These are phyloP conservation scores for Tupaia chinensis DNA, from an alignment of 2,113 vertebrate genomes.

Conservation along the genomic window DNA sequence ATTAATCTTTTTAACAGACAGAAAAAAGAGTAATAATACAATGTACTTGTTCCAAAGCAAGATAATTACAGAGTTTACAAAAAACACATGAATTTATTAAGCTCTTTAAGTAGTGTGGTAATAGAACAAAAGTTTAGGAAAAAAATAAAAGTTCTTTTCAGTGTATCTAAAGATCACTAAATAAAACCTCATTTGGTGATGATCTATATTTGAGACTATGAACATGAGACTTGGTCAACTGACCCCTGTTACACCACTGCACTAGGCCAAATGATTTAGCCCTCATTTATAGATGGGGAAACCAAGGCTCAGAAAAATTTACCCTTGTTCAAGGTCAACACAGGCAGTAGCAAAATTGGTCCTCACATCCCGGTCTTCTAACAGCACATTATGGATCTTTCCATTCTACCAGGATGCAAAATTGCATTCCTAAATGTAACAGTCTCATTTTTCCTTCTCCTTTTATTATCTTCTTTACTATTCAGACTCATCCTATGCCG, in stretches of 20 bases:
- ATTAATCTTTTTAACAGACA: not conserved
- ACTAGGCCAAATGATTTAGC: not conserved
- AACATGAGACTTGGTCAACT: not conserved
- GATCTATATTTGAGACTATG: not conserved
- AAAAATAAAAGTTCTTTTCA: not conserved
- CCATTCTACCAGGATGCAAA: not conserved
- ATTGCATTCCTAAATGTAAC: not conserved
- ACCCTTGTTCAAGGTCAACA: not conserved
- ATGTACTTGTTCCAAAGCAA: not conserved
- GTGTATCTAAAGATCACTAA: not conserved
- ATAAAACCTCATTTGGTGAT: not conserved
- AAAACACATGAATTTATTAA: not conserved
- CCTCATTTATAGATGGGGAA: not conserved
- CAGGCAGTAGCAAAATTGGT: not conserved
- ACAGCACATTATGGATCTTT: not conserved
- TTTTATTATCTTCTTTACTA: slow-evolving; percentile 30
- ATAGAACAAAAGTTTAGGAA: not conserved
- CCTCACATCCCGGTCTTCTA: not conserved
- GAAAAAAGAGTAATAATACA: not conserved
- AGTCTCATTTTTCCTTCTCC: not conserved
- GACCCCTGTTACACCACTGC: not conserved
- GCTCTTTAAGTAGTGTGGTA: not conserved
- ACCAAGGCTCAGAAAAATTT: not conserved
- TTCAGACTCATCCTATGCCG: not conserved
- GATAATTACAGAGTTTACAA: not conserved